Evolutionary conservation across 2,888 invertebrate genomes (phyloP), one percentile per base, ranked within the genome.

Genomic region (Drosophila histrio): DNA sequence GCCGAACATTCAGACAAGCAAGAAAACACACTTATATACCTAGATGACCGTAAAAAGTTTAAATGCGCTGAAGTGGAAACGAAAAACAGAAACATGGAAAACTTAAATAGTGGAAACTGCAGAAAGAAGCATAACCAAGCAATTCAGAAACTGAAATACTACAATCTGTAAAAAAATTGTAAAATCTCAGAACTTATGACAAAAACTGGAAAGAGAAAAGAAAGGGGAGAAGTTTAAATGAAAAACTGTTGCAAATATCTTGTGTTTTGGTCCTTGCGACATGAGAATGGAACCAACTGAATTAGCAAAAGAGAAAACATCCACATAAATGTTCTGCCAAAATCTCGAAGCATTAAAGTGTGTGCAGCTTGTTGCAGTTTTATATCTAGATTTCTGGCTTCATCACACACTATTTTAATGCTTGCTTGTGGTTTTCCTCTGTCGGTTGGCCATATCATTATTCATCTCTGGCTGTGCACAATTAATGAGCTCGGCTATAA

Each of bases 41-140:
- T 41, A 72, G 77, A 72, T 65, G 75, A 68, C 73, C 68, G 68
- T 68, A 77, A 61, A 77, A 76, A 76, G 68, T 77, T 77, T 46
- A 76, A 68, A 65, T 65, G 57, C 39, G 56, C 61, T 68, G 61
- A 65, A 68, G 56, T 62, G 56, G 63, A 63, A 64, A 39, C 26
- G 26, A 47, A 21, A 59, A 39, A 50, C 19, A 28, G 15, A 43
- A 38, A 7, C 26, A 53, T 30, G 15, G 28, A 53, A 7, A 53
- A 54, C n/a, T n/a, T n/a, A 24, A 15, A 44, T 43, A 15, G 39
- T 43, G 17, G 52, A 36, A 59, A 57, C 26, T 76, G n/a, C 47
- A 53, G 43, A 32, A 60, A 49, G 49, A 13, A 11, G 26, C 59
- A 56, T 59, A 72, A 62, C 44, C 59, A 77, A 76, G 59, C 50